These are phyloP conservation scores for Lucinisca nassula DNA, from an alignment of 2,888 invertebrate genomes.

Conservation along the genomic window DNA sequence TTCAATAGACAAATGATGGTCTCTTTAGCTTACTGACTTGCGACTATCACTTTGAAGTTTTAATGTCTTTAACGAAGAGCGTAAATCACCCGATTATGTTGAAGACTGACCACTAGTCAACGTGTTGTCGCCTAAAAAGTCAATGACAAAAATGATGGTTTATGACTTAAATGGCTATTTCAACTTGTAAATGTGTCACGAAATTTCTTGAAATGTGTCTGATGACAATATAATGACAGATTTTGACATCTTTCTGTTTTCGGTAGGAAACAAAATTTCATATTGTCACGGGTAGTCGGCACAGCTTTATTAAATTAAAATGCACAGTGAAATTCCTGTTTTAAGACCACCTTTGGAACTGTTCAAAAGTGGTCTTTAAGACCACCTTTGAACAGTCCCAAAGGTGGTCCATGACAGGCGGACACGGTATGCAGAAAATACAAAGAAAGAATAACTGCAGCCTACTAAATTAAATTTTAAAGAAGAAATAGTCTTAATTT, in stretches of 20 bases:
- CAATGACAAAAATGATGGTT: conserved; percentile 7
- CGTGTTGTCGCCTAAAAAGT: neutral
- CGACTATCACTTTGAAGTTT: conserved; percentile 59
- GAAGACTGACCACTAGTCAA: conserved; percentile 2
- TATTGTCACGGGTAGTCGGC: too few species aligned
- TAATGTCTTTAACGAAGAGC: conserved; percentile 54
- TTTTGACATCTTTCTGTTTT: neutral
- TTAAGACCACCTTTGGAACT: too few species aligned
- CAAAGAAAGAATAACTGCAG: too few species aligned
- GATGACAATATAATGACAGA: neutral
- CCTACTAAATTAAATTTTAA: too few species aligned
- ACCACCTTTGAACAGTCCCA: too few species aligned
- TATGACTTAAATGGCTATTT: conserved; percentile 17
- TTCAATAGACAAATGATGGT: conserved; percentile 36
- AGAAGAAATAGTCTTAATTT: too few species aligned
- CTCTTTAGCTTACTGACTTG: conserved; percentile 18
- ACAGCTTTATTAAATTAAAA: too few species aligned
- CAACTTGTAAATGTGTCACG: conserved; percentile 2
- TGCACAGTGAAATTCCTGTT: too few species aligned
- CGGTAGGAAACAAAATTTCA: too few species aligned
- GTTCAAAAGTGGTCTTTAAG: too few species aligned
- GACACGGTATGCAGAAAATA: too few species aligned
- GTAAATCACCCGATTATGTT: conserved; percentile 66
- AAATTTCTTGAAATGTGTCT: neutral
- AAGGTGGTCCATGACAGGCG: too few species aligned